Conservation (phyloP, 2,113 vertebrate species). For the Charina bottae region DNA sequence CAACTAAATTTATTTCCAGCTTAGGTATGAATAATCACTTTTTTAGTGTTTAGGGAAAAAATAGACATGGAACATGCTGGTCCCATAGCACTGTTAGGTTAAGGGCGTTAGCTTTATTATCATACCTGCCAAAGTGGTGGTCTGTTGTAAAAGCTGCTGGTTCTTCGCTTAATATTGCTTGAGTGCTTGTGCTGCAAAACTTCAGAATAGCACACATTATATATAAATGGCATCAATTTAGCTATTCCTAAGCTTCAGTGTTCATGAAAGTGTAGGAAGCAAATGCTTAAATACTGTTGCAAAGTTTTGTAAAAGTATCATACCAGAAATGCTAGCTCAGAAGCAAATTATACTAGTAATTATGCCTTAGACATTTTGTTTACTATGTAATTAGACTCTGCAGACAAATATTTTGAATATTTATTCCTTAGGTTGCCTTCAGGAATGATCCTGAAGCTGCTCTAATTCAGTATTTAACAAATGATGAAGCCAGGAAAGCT, state of each 20-base stretch:
- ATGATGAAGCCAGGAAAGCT: slow-evolving; percentile 91
- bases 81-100: background rate
- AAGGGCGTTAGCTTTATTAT: background rate
- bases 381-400: background rate
- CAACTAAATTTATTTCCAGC: background rate
- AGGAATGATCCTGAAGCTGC: slow-evolving; percentile 92
- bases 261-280: background rate
- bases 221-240: background rate
- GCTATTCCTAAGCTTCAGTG: background rate
- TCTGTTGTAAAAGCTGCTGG: background rate
- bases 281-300: background rate
- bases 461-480: slow-evolving; percentile 91
- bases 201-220: background rate
- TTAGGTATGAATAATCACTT: background rate
- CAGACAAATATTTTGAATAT: slow-evolving; percentile 4
- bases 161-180: background rate
- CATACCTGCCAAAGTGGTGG: background rate
- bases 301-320: background rate
- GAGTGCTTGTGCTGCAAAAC: background rate
- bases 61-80: background rate
- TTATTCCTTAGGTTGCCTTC: slow-evolving; percentile 86
- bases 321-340: background rate
- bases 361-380: background rate
- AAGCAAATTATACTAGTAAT: background rate
- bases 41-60: background rate